Evolutionary conservation across 2,113 vertebrate genomes (phyloP), one percentile per base, ranked within the genome.

Genomic region (Lophotis ruficrista): DNA sequence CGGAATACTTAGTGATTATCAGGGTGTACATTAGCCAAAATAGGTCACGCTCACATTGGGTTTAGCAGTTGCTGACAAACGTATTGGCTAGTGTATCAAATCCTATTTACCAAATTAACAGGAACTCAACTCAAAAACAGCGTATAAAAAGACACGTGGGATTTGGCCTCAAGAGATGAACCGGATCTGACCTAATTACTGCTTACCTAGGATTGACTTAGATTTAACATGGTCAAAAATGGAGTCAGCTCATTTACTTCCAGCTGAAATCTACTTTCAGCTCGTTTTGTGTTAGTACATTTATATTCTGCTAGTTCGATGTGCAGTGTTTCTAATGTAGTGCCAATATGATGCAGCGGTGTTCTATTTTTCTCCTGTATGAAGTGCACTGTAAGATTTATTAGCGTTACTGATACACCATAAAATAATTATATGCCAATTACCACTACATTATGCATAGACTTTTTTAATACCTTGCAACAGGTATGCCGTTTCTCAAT

Each of bases 31-130:
- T 24, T 5, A 56, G 38, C 10, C 77, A 66, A 50, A 62, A 7
- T 2, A 53, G 27, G 14, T 15, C 27, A 45, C 51, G 23, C 54
- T 64, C 70, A 24, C 23, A 0, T 6, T 16, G 43, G 31, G 22
- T 45, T 64, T 30, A 76, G 58, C 33, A n/a, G 58, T 0, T 64
- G 23, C 33, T 65, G 19, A 38, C 50, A 81, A 65, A 62, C 1
- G 0, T 5, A 60, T 7, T 0, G 14, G 33, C 10, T 4, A 9
- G 10, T 58, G 7, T 3, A 58, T 3, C 31, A 7, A 31, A 51
- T n/a, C n/a, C 38, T 47, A 45, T 24, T 7, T 77, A 47, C 30
- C 64, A 89, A 27, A 66, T 7, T 2, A 35, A 30, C 53, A 79
- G 31, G 7, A 62, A 4, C 4, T 37, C 53, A 76, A 6, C 45